Base-by-base conservation (phyloP, 2,888 invertebrate species). In the Leucoptera coffeella region DNA sequence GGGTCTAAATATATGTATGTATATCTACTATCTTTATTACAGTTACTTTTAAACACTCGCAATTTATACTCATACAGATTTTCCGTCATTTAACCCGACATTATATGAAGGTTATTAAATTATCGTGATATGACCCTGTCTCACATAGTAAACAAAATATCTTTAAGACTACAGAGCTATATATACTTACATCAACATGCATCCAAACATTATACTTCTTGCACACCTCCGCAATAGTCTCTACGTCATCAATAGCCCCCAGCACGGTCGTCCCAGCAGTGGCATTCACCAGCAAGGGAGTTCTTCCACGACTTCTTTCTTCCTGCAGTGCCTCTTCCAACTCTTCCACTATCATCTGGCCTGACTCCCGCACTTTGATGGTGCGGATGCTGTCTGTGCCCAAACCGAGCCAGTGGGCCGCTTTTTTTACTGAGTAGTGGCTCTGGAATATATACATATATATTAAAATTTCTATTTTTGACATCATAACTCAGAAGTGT, bases 391-490 rank as follows among this genome's bases (percentile, higher is more conserved):
- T 82, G 12, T 89, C 80, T 0, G 80, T 80, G 1, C 92, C 92
- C 9, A 91, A 60, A 0, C 92, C 91, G 8, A 91, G 61, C 80
- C 86, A 87, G 38, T 86, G 80, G 0, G 85, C 84, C 4, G 83
- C 83, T 57, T 90, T 87, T 40, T 75, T 74, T 9, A 89, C 74
- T 2, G 91, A 90, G 45, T 91, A 92, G 50, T 92, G 92, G 19
- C 82, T 75, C 74, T 78, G 55, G 12, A 59, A 64, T 12, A 31
- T 30, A 12, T 26, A 7, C 22, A 12, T 6, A 17, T 17, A 17
- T 17, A 17, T 17, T 8, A 6, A 17, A 7, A 8, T 7, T 17
- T 8, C 7, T 7, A 17, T 17, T 17, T 17, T 17, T 6, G 6
- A 17, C 9, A n/a, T n/a, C n/a, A n/a, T n/a, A n/a, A n/a, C n/a